Base-by-base conservation (phyloP, 2,113 vertebrate species). In the Poicephalus gulielmi region DNA sequence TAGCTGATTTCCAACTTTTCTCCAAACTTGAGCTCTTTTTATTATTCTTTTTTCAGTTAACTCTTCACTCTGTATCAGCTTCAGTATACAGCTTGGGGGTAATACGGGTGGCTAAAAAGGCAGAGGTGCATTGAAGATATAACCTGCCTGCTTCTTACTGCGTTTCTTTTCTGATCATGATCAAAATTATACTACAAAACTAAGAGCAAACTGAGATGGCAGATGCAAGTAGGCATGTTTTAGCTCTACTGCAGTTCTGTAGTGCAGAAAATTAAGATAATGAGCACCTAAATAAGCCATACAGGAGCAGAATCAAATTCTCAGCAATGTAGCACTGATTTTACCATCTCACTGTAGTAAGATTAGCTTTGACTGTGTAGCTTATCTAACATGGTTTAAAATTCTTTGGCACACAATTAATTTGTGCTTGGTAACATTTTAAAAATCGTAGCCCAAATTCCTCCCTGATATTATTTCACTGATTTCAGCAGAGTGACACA, bases 371-470 rank as follows among this genome's bases (percentile, higher is more conserved):
- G 55, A 68, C 64, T 92, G 35, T 64, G 20, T 43, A 66, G 62
- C 35, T 90, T 90, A 80, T 59, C 30, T 76, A 93, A 88, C 53
- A 79, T 10, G 17, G 47, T 79, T 92, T 93, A 94, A 76, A 90
- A 95, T 71, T 35, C 53, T 79, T 78, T 88, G 41, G 41, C 80
- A 73, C 88, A 49, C 74, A 93, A 73, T 84, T 93, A 96, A 88
- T 92, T 82, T 81, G 49, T 63, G 17, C 22, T 37, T 79, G 44
- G 33, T 76, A 85, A 18, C 66, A 53, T 71, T 86, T 96, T 86
- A 73, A 86, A 93, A 93, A 84, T 83, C 17, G 35, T 39, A n/a
- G 35, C 35, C 39, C 55, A 90, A 35, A 83, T 83, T 83, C 47
- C 11, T 91, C 39, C 12, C 41, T 83, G 25, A 49, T 68, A 13